Evolutionary conservation across 2,113 vertebrate species (phyloP), one percentile per base, ranked within the genome.

Genomic region (Mixornis gularis): DNA sequence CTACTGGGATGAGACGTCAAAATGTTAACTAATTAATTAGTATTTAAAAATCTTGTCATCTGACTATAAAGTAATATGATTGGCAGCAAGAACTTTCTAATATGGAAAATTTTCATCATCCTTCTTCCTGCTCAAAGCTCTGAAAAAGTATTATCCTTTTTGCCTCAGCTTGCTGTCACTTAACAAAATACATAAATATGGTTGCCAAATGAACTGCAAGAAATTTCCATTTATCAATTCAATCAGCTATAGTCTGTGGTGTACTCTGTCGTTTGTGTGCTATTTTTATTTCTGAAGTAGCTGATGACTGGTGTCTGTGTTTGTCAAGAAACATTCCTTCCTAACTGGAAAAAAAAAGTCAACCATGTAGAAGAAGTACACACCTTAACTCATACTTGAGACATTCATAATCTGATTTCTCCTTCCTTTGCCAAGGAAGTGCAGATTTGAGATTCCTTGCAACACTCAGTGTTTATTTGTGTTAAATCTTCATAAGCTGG

Each of bases 261-360:
- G 24, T 66, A 36, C 63, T 79, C 41, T 74, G 82, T 82, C 5
- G 3, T 38, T 91, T 83, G 14, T 16, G 3, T 60, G 78, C 77
- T 89, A 51, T 92, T 96, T 94, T 89, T 92, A 60, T 85, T 95
- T 81, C 79, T 91, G 83, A 89, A 92, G 73, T 87, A 92, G n/a
- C 40, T 80, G 76, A 73, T 95, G 92, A 92, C 81, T 94, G 12
- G 46, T 68, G 69, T 90, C 71, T 94, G 56, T 78, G 36, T 92
- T 89, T 87, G 79, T 73, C 80, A 83, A 89, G 74, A 91, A 85
- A 87, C 87, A 74, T 95, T 96, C 63, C 55, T 91, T 94, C 68
- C 59, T 48, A 65, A 69, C 52, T 78, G 76, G 87, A 49, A 92
- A 92, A 95, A 76, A 78, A 64, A 79, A 3, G 59, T 66, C 81